Evolutionary conservation across 2,888 invertebrate genomes (phyloP).

Genomic region (Ectobius pallidus): DNA sequence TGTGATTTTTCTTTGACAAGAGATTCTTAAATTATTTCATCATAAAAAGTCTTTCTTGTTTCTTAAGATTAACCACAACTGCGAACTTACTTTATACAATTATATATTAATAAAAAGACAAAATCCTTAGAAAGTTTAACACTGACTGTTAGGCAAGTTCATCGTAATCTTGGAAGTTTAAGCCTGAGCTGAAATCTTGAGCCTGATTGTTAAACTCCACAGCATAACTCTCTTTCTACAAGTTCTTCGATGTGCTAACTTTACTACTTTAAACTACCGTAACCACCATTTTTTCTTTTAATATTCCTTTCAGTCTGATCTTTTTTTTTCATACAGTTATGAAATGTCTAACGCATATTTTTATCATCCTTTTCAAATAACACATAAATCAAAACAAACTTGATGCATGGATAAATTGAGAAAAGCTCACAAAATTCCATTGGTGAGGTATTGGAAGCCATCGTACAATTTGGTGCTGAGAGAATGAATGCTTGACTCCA

Average conservation of each 20-base stretch:
- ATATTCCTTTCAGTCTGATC: background rate
- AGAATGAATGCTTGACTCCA: slow-evolving; percentile 93
- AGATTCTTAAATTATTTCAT: slow-evolving; percentile 4
- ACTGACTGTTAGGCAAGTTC: background rate
- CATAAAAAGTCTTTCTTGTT: background rate
- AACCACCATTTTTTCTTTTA: background rate
- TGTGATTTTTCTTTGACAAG: background rate
- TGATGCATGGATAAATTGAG: no score
- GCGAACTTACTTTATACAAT: background rate
- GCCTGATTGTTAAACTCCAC: background rate
- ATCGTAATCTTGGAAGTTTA: background rate
- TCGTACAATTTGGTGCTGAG: slow-evolving; percentile 98
- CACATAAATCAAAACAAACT: no score
- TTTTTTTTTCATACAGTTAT: no score
- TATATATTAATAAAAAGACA: slow-evolving; percentile 8
- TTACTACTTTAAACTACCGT: background rate
- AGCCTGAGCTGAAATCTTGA: background rate
- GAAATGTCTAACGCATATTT: no score
- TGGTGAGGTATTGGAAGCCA: slow-evolving; percentile 98
- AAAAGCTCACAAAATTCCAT: slow-evolving; percentile 82
- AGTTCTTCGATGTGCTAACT: background rate
- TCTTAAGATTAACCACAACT: no score
- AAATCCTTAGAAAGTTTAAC: background rate
- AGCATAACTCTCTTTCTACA: background rate
- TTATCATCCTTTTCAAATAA: no score